Percentiles rank a stretch among this genome's conserved stretches.
Conservation (phyloP, 1,140 invertebrate genomes). For the Leptinotarsa undecemlineata region DNA sequence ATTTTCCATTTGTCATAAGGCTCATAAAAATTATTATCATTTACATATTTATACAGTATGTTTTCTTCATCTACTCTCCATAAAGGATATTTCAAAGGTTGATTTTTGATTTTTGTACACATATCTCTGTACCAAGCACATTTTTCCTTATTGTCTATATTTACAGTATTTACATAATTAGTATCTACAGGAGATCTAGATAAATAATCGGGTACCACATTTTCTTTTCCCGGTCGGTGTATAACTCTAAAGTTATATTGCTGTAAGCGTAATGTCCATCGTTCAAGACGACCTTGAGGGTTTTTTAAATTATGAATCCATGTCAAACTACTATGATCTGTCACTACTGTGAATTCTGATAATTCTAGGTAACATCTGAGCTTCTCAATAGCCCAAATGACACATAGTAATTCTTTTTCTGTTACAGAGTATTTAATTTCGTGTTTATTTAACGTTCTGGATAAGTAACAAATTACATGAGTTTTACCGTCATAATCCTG, state of each 20-base stretch:
- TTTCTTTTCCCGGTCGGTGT: conserved; percentile 6
- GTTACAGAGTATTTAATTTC: conserved; percentile 56
- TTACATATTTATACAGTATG: conserved; percentile 30
- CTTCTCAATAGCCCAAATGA: conserved; percentile 2
- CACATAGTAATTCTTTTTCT: conserved; percentile 54
- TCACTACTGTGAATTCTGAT: conserved; percentile 55
- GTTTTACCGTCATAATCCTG: conserved; percentile 23
- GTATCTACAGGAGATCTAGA: not conserved
- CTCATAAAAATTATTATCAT: no score
- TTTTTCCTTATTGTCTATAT: no score
- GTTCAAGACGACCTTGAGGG: conserved; percentile 51
- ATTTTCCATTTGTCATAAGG: conserved; percentile 40
- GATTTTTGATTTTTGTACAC: conserved; percentile 13
- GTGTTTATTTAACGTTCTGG: conserved; percentile 45
- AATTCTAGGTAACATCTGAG: conserved; percentile 40
- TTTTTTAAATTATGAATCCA: conserved; percentile 57
- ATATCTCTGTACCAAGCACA: conserved; percentile 25
- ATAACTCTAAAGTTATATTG: conserved; percentile 49
- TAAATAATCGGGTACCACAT: no score
- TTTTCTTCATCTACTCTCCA: conserved; percentile 29
- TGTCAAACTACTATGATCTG: conserved; percentile 56
- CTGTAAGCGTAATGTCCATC: conserved; percentile 56
- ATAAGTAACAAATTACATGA: conserved; percentile 53
- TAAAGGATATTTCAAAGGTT: conserved; percentile 32
- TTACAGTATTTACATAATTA: no score